Evolutionary conservation across 1,140 invertebrate species (phyloP), one percentile per base, ranked within the genome.

Genomic region (Calephelis virginiensis): DNA sequence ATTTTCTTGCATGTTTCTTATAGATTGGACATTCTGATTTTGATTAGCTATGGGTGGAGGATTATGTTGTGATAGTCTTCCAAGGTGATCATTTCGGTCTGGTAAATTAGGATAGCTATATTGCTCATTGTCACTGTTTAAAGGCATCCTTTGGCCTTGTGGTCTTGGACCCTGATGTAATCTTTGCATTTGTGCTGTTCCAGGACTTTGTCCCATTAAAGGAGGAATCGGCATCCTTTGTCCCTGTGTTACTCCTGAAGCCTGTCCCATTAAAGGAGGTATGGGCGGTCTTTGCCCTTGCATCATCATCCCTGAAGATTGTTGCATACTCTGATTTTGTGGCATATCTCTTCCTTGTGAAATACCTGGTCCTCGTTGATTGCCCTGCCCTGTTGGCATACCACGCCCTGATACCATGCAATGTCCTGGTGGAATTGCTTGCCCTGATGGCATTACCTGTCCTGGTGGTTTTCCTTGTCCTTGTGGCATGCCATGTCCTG

Each of bases 81-180:
- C 47, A 14, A 11, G 49, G 9, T 53, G 69, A 56, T 56, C 28
- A 56, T 12, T 56, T 17, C 28, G 17, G 10, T n/a, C 53, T 63
- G 56, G 65, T 62, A 76, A 73, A 60, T 76, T 72, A 47, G 63
- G 71, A 9, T 50, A 59, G 48, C 53, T 60, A 69, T 70, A 74
- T 48, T 72, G 74, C 9, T 56, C 50, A 56, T 60, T 46, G 7
- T 28, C 17, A 56, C 17, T 28, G 6, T 37, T 10, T 12, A 37
- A 28, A 43, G 40, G 40, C 40, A 43, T 43, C 8, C 3, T 43
- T 38, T 59, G 53, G 37, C 37, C 53, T 17, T 38, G 53, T 59
- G 53, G 11, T 11, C 28, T 59, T 59, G 40, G 40, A 43, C 53
- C 53, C 14, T 38, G 11, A 37, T 37, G 11, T 13, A 28, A 12